Base-by-base conservation (phyloP, 2,888 invertebrate genomes). In the Ptilodon capucinus region DNA sequence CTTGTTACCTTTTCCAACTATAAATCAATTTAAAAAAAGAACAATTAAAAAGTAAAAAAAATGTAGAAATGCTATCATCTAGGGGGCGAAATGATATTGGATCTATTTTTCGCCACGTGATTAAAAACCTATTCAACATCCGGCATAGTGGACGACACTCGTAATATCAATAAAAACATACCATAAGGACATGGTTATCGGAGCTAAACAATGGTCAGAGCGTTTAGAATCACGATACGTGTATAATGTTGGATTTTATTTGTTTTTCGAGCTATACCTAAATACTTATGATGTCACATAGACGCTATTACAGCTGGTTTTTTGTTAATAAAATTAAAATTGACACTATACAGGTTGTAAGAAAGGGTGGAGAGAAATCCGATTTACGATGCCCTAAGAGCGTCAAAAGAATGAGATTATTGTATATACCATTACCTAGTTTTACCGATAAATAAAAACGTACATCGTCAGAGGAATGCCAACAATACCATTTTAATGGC, bases 1-100 rank as follows among this genome's bases (percentile, higher is more conserved):
- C 11, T 30, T 50, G 25, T 4, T 50, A 46, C 28, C 11, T 30
- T 40, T 46, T 4, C 38, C 48, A 28, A 43, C 57, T 55, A 54
- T 34, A 60, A 57, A 58, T 44, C 19, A 55, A 42, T 11, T 1
- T 13, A 46, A 42, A 36, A 28, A 23, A 4, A 39, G 19, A 17
- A 35, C 8, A 35, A 25, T 39, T 23, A 30, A 41, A 36, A 21
- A 35, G 7, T 42, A 19, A 42, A 8, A 35, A 13, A 48, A 40
- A 44, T n/a, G n/a, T n/a, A n/a, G n/a, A n/a, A n/a, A n/a, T n/a
- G n/a, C n/a, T n/a, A n/a, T n/a, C n/a, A n/a, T n/a, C n/a, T n/a
- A n/a, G n/a, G n/a, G n/a, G n/a, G n/a, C n/a, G n/a, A n/a, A n/a
- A n/a, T n/a, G n/a, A n/a, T n/a, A n/a, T n/a, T n/a, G n/a, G n/a